A percentile compares a stretch with the other conserved stretches of the same genome.
phyloP scores from a whole-genome alignment of 2,113 vertebrate genomes.

The Benitochromis conjunctus region DNA sequence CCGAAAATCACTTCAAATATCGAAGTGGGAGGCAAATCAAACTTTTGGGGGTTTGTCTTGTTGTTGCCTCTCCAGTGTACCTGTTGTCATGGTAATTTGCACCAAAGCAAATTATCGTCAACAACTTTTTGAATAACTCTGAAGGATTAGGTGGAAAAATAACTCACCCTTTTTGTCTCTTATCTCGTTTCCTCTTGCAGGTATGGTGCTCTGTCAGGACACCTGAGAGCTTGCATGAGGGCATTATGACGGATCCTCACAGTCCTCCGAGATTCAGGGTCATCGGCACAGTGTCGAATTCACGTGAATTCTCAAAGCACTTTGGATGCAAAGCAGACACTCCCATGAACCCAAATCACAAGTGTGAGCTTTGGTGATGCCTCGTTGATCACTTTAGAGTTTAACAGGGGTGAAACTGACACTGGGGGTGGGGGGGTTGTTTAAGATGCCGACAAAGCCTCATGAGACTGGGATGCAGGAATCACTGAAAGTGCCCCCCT shows the following conservation, averaged over 20 bases:
- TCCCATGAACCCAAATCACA: conserved; percentile 89
- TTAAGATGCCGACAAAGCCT: background rate
- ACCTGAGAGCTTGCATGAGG: conserved; percentile 90
- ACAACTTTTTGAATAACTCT: background rate
- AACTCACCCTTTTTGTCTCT: background rate
- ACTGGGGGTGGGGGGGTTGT: background rate
- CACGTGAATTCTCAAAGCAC: conserved; percentile 85
- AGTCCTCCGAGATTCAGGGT: conserved; percentile 92
- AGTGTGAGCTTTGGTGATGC: conserved; percentile 94
- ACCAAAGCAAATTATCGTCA: background rate
- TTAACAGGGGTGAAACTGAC: background rate
- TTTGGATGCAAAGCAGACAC: conserved; percentile 81
- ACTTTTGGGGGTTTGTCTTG: background rate
- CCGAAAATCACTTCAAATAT: background rate
- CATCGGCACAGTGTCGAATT: conserved; percentile 92
- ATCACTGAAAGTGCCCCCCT: conserved; percentile 33
- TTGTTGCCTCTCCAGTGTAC: background rate
- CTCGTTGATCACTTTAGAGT: background rate
- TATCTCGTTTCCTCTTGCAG: conserved; percentile 56
- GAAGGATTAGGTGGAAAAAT: background rate
- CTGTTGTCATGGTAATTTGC: background rate
- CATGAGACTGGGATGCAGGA: background rate
- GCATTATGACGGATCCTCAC: conserved; percentile 93
- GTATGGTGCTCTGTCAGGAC: conserved; percentile 96
- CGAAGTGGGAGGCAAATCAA: background rate